These are phyloP conservation scores for Ophiothrix spiculata DNA, from an alignment of 35 echinoderm and acorn worm genomes.

Conservation along the genomic window DNA sequence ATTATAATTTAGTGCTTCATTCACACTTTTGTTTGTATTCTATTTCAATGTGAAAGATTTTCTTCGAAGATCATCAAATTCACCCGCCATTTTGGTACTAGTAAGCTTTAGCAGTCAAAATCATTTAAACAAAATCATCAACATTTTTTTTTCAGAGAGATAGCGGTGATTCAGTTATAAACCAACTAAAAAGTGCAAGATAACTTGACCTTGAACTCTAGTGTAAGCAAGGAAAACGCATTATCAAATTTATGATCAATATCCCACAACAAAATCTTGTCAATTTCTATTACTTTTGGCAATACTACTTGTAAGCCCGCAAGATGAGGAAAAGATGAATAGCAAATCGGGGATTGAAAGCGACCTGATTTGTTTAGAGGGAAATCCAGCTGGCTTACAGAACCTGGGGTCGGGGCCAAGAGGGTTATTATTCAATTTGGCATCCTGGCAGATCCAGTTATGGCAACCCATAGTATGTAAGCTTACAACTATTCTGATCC, in stretches of 20 bases:
- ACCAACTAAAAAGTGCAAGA: too few species aligned
- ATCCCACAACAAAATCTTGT: neutral
- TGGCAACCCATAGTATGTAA: neutral
- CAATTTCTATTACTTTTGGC: neutral
- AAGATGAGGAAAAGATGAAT: neutral
- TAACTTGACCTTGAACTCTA: neutral
- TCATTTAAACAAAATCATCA: too few species aligned
- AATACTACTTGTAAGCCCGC: neutral
- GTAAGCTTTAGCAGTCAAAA: too few species aligned
- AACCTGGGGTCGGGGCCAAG: neutral
- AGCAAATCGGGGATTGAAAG: neutral
- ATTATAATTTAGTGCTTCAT: too few species aligned
- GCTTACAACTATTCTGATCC: too few species aligned
- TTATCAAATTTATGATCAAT: neutral
- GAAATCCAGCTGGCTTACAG: constrained; percentile 8
- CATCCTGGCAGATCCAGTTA: neutral
- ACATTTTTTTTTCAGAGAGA: too few species aligned
- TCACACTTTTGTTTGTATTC: too few species aligned
- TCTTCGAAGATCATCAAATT: too few species aligned
- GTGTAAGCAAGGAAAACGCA: too few species aligned
- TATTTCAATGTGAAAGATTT: too few species aligned
- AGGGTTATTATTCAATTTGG: neutral
- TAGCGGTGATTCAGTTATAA: too few species aligned
- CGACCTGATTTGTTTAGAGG: neutral
- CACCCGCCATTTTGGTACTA: too few species aligned